Conservation (phyloP, 64 coral and sea anemone species). For the Montipora cactus region DNA sequence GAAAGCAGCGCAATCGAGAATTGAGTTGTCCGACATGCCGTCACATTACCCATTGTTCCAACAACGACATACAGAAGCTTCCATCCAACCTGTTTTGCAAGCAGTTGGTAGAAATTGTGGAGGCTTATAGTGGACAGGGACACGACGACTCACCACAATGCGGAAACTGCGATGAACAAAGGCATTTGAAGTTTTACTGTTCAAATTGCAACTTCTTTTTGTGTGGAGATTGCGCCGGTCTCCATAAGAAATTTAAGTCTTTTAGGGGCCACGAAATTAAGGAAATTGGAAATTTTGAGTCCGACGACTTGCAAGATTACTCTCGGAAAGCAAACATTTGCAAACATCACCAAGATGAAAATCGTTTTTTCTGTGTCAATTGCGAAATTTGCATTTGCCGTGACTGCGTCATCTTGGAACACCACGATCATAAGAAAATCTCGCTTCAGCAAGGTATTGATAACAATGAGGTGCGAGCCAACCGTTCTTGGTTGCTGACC, state of each 20-base stretch:
- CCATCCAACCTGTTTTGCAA: constrained; percentile 57
- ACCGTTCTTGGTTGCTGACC: background rate
- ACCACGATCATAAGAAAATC: constrained; percentile 16
- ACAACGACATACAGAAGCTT: constrained; percentile 54
- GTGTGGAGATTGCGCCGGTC: background rate
- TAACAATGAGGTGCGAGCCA: background rate
- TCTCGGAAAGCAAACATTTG: background rate
- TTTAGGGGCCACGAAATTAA: constrained; percentile 9
- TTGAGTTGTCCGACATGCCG: constrained; percentile 21
- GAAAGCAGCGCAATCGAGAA: background rate
- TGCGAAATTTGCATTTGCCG: constrained; percentile 30
- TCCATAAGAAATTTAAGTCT: background rate
- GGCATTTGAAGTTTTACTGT: background rate
- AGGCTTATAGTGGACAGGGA: constrained; percentile 69
- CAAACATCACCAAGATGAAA: background rate
- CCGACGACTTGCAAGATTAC: background rate
- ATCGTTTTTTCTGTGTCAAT: background rate
- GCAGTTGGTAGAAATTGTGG: constrained; percentile 71
- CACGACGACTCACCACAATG: constrained; percentile 18
- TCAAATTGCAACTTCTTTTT: background rate
- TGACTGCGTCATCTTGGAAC: constrained; percentile 21
- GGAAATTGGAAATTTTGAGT: constrained; percentile 7
- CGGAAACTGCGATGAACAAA: constrained; percentile 10
- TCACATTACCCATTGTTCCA: background rate
- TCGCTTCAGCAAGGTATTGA: background rate